Evolutionary conservation across 2,888 invertebrate species (phyloP).

Genomic region (Melinaea marsaeus): DNA sequence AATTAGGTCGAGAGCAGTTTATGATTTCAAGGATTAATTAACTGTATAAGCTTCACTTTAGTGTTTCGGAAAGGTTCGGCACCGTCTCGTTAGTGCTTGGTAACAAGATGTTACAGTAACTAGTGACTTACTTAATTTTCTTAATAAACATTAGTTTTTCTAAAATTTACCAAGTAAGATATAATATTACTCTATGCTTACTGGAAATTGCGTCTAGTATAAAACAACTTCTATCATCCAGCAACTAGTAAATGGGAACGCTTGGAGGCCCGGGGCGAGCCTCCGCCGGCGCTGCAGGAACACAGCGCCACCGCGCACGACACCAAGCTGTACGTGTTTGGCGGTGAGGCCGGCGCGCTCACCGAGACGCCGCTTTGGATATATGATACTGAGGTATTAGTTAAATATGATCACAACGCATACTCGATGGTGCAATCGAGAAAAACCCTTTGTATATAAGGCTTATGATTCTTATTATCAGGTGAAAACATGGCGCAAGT

Average conservation of each 20-base stretch:
- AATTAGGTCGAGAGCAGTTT: constrained; percentile 45
- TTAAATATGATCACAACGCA: background rate
- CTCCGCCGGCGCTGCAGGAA: constrained; percentile 89
- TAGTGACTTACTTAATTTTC: no score
- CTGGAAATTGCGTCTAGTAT: background rate
- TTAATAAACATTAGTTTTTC: no score
- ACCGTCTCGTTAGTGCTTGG: background rate
- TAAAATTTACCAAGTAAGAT: no score
- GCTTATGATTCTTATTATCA: constrained; percentile 25
- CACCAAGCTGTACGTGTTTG: constrained; percentile 88
- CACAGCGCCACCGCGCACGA: constrained; percentile 88
- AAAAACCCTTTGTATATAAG: no score
- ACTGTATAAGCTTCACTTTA: constrained; percentile 2
- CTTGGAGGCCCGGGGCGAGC: constrained; percentile 82
- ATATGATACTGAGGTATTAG: constrained; percentile 83
- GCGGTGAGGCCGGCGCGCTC: constrained; percentile 89
- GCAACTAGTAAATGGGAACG: constrained; percentile 87
- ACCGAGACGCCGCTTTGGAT: constrained; percentile 92
- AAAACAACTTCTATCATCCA: constrained; percentile 48
- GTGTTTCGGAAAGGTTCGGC: background rate
- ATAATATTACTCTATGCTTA: no score
- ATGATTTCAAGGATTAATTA: constrained; percentile 16
- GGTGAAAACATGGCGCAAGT: constrained; percentile 61
- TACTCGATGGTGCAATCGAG: no score
- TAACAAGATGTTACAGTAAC: background rate